Evolutionary conservation across 2,113 vertebrate species (phyloP).

Genomic region (Bubo bubo): DNA sequence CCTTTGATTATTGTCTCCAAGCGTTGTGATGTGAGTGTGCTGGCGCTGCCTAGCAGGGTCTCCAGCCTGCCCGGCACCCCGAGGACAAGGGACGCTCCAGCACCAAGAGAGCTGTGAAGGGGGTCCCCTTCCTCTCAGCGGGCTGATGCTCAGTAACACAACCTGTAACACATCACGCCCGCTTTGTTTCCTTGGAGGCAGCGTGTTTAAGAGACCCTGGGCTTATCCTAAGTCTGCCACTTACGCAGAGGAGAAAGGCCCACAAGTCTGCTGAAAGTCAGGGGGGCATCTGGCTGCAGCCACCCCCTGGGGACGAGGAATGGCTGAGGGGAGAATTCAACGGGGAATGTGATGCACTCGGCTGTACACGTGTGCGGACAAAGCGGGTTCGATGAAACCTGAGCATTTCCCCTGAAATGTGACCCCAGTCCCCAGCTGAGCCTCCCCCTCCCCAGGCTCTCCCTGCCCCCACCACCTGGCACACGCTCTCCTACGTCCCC

Average conservation of each 20-base stretch:
- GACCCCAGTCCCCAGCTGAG: fast-evolving
- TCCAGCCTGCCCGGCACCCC: fast-evolving
- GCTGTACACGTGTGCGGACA: neutral
- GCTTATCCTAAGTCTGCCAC: slow-evolving; percentile 19
- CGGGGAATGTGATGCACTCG: neutral
- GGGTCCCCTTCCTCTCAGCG: neutral
- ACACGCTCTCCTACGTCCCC: neutral
- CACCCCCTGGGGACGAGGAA: neutral
- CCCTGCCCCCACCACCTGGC: neutral
- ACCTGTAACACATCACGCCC: neutral
- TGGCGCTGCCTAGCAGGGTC: neutral
- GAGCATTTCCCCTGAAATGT: neutral
- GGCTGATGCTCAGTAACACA: neutral
- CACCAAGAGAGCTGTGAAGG: neutral
- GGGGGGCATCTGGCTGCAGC: slow-evolving; percentile 1
- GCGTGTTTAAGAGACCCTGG: neutral
- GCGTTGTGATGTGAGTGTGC: fast-evolving
- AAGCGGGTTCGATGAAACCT: neutral
- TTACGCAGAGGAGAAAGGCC: neutral
- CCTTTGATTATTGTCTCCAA: neutral
- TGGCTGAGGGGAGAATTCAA: neutral
- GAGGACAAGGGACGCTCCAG: neutral
- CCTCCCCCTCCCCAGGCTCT: neutral
- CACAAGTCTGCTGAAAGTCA: neutral
- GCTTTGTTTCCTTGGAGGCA: neutral